A percentile compares a stretch with the other conserved stretches of the same genome.
Conservation (phyloP, 2,113 vertebrate genomes). For the Paramormyrops kingsleyae region DNA sequence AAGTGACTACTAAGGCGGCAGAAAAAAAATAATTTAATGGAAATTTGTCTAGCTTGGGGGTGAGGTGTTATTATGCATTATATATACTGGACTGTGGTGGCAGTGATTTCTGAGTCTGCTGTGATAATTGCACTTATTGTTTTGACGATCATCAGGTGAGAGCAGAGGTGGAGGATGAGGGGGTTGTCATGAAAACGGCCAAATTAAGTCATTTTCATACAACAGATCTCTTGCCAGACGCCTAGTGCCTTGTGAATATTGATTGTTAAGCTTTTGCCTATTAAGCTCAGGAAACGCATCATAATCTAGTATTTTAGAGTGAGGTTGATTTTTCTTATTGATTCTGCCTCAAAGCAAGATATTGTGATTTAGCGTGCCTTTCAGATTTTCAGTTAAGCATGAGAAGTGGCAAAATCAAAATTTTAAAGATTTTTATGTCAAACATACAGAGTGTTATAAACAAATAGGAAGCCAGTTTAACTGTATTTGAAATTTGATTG, state of each 20-base stretch:
- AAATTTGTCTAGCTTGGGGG: not conserved
- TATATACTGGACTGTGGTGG: not conserved
- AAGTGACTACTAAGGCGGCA: not conserved
- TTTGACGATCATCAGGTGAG: constrained; percentile 7
- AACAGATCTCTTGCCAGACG: constrained; percentile 7
- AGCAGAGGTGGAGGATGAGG: not conserved
- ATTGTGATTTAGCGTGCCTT: not conserved
- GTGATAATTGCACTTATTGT: constrained; percentile 16
- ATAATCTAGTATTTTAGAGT: constrained; percentile 4
- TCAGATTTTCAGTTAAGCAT: not conserved
- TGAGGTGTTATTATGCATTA: not conserved
- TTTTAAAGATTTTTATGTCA: not conserved
- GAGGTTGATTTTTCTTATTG: not conserved
- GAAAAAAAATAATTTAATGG: not conserved
- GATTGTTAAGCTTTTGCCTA: not conserved
- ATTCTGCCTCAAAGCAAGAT: constrained; percentile 2
- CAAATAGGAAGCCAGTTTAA: not conserved
- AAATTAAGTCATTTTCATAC: constrained; percentile 1
- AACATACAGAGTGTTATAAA: not conserved
- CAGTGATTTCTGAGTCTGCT: not conserved
- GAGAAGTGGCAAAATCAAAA: not conserved
- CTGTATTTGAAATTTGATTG: not conserved
- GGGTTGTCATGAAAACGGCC: not conserved
- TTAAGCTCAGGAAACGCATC: not conserved
- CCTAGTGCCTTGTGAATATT: not conserved